phyloP scores from a whole-genome alignment of 2,113 vertebrate species.

The Colossoma macropomum region DNA sequence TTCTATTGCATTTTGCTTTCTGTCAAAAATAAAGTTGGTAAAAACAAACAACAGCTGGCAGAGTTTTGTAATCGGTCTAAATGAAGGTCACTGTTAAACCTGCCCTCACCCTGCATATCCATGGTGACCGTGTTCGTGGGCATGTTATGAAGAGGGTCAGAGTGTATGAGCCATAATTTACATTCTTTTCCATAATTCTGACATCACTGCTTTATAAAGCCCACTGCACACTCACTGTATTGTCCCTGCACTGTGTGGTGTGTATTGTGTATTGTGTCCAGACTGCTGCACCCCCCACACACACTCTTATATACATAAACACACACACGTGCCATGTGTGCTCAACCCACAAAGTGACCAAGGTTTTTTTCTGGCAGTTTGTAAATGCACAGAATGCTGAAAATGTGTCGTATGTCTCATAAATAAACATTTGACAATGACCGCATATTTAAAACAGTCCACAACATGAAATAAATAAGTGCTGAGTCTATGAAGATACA shows the following conservation, averaged over 20 bases:
- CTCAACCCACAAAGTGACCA: not conserved
- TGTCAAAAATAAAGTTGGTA: not conserved
- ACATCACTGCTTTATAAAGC: slow-evolving; percentile 14
- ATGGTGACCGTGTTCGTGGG: not conserved
- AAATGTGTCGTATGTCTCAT: not conserved
- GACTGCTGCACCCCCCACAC: slow-evolving; percentile 22
- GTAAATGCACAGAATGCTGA: not conserved
- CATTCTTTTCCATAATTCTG: slow-evolving; percentile 30
- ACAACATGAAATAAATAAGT: not conserved
- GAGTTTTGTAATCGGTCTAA: not conserved
- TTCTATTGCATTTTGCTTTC: not conserved
- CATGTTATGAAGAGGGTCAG: slow-evolving; percentile 10
- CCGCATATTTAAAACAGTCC: not conserved
- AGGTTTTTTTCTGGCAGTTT: not conserved
- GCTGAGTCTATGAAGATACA: too few relatives aligned
- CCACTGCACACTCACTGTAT: not conserved
- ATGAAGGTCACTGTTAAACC: not conserved
- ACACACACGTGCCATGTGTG: slow-evolving; percentile 22
- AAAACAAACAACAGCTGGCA: not conserved
- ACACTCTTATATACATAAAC: slow-evolving; percentile 31
- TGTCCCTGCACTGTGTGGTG: slow-evolving; percentile 31
- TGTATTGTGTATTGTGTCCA: slow-evolving; percentile 24
- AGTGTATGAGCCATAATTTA: not conserved
- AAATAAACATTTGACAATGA: not conserved
- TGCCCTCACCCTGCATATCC: not conserved